A percentile compares a stretch with the other conserved stretches of the same genome.
Conservation (phyloP, 2,888 invertebrate species). For the Vanessa cardui region DNA sequence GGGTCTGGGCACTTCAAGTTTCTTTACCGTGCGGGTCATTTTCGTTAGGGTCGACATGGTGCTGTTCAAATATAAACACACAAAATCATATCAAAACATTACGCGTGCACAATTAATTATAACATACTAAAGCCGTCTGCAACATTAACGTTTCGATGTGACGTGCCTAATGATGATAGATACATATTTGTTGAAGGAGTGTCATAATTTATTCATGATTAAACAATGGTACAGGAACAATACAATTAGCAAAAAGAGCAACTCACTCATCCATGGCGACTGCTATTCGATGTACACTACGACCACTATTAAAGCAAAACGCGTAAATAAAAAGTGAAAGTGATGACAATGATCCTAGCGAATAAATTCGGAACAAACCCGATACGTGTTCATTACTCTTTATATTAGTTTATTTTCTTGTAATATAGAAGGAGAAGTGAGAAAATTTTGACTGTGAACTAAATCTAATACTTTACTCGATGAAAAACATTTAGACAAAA, state of each 20-base stretch:
- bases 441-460: constrained; percentile 79
- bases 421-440: constrained; percentile 73
- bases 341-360: constrained; percentile 81
- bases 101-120: constrained; percentile 11
- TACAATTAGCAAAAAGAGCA: constrained; percentile 57
- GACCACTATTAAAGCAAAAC: constrained; percentile 72
- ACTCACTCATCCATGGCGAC: constrained; percentile 82
- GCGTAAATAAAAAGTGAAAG: constrained; percentile 80
- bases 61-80: constrained; percentile 57
- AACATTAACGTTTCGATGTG: constrained; percentile 28
- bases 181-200: constrained; percentile 62
- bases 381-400: constrained; percentile 83
- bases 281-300: constrained; percentile 65
- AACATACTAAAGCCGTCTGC: constrained; percentile 10
- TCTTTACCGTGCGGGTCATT: constrained; percentile 87
- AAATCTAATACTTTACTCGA: constrained; percentile 75
- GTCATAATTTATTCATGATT: constrained; percentile 63
- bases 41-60: constrained; percentile 84
- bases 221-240: constrained; percentile 57
- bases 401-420: constrained; percentile 66
- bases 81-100: constrained; percentile 34
- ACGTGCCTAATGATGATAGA: constrained; percentile 55
- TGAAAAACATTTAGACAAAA: constrained; percentile 80
- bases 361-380: constrained; percentile 81
- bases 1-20: constrained; percentile 89